Base-by-base conservation (phyloP, 2,113 vertebrate genomes). In the Sminthopsis crassicaudata region DNA sequence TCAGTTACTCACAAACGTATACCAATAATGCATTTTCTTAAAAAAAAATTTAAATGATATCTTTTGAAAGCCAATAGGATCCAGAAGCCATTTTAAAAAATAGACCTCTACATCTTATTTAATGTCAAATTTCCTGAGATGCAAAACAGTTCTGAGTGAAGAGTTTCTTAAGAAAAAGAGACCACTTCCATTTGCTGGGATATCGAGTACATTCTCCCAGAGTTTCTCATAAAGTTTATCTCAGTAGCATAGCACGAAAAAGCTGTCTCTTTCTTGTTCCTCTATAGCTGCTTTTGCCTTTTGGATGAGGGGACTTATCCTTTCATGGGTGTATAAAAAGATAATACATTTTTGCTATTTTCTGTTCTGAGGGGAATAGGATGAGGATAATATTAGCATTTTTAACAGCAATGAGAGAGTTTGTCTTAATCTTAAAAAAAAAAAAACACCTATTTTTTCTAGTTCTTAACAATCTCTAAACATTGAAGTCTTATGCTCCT, bases 91-190 rank as follows among this genome's bases (percentile, higher is more conserved):
- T 30, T 95, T 90, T 93, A 88, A 30, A 90, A 76, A 46, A 90
- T 25, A 10, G 60, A 94, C 2, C 7, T 42, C 12, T 60, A 46
- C 46, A 67, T 92, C 2, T 84, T 48, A 53, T 46, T 46, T 92
- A 30, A 76, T 93, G 50, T 10, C 46, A 89, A 48, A 92, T 51
- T 96, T 94, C 46, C n/a, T 96, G 88, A 53, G 12, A 93, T 46
- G 57, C 42, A 76, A 23, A 84, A 8, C 1, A 0, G 30, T 36
- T 3, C 12, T n/a, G 30, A 67, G n/a, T 67, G 27, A 89, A 95
- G 88, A 94, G 50, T 55, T 27, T 60, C 22, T 53, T 14, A 60
- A 94, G 53, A 7, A 91, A 91, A 90, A 91, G 0, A 25, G 57
- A 22, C 92, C 14, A 89, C 51, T 46, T 2, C 5, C 19, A 42